Base-by-base conservation (phyloP, 2,797 vertebrate species). In the Tauraco hartlaubi region DNA sequence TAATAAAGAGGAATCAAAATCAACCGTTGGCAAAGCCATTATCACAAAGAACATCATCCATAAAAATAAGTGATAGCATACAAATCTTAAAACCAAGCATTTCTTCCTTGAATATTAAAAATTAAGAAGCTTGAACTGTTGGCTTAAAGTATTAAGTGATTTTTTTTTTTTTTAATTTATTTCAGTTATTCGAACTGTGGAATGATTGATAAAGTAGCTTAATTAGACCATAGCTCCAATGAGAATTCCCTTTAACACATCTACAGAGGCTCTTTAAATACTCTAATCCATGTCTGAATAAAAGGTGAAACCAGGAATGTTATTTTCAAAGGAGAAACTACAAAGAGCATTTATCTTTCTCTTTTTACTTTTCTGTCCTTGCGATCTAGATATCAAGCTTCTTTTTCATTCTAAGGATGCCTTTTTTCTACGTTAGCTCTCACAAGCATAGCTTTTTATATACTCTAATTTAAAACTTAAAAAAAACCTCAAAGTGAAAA, bases 251-350 rank as follows among this genome's bases (percentile, higher is more conserved):
- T 91, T 85, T 94, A 90, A 92, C 48, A 37, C 48, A 79, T 85
- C 92, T 92, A 22, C 82, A 91, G 58, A 95, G 81, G 71, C 66
- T 90, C 74, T 92, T 96, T 92, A 92, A 96, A 93, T 85, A 92
- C 59, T 66, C 41, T 56, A 74, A 80, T 91, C 59, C 59, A 83
- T 46, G 90, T 93, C 83, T 46, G 62, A 93, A 84, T 94, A 49
- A 88, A 91, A 85, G 63, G 69, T 92, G 44, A 93, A 81, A 68
- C 87, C 92, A 84, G 58, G 79, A 89, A 61, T 56, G 48, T 35
- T 49, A 51, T 37, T 87, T 96, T 95, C 85, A 94, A 93, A 91
- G 59, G 37, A 84, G 22, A 67, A 85, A 82, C 80, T 96, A 91
- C 66, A 92, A 90, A 67, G 68, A 52, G 29, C 68, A 76, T 76